phyloP scores from a whole-genome alignment of 2,888 invertebrate species.

The Napeogenes sylphis region DNA sequence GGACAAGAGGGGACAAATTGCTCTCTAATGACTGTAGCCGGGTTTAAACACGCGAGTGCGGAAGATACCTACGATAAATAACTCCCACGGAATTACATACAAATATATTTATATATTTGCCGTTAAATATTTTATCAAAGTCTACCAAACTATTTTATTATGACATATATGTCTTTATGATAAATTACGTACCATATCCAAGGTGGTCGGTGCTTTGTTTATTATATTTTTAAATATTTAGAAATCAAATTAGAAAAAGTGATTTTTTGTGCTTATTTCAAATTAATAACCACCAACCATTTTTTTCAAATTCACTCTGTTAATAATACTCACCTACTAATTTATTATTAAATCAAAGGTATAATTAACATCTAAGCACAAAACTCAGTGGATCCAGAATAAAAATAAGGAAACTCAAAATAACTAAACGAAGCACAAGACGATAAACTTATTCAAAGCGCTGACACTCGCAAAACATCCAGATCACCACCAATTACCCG shows the following conservation, averaged over 20 bases:
- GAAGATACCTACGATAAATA: background rate
- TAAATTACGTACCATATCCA: too few relatives aligned
- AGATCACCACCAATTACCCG: constrained; percentile 75
- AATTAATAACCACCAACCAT: too few relatives aligned
- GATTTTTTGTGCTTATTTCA: too few relatives aligned
- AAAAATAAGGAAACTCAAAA: constrained; percentile 9
- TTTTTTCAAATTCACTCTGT: too few relatives aligned
- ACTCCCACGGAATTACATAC: background rate
- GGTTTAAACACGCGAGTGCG: constrained; percentile 20
- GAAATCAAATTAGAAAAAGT: too few relatives aligned
- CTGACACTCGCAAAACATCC: constrained; percentile 72
- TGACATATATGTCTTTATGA: background rate
- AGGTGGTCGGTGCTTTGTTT: too few relatives aligned
- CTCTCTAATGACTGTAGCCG: constrained; percentile 56
- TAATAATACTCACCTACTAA: too few relatives aligned
- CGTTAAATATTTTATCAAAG: background rate
- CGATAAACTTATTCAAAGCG: constrained; percentile 63
- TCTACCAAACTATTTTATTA: background rate
- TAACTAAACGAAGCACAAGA: constrained; percentile 55
- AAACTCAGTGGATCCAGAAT: background rate
- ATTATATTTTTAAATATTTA: too few relatives aligned
- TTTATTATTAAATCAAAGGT: too few relatives aligned
- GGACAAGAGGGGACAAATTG: constrained; percentile 50
- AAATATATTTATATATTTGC: background rate
- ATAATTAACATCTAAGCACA: background rate